A percentile compares a stretch with the other conserved stretches of the same genome.
These are phyloP conservation scores for Zoanthus solanderi DNA, from an alignment of 92 coral and sea anemone genomes.

Conservation along the genomic window DNA sequence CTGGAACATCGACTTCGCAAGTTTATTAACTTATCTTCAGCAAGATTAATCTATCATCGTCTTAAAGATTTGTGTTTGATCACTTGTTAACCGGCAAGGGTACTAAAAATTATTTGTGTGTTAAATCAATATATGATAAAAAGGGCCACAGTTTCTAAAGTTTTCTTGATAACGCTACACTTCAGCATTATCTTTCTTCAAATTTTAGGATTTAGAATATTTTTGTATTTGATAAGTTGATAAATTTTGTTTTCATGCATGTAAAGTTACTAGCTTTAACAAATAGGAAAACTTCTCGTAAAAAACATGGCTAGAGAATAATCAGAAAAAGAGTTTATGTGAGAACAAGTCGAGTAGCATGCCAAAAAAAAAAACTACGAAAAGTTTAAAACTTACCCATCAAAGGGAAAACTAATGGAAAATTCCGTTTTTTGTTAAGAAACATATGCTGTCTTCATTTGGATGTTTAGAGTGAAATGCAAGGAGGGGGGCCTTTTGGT, in stretches of 20 bases:
- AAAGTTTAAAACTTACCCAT: conserved; percentile 15
- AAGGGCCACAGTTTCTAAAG: background rate
- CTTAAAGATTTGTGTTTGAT: conserved; percentile 19
- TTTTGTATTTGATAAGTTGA: background rate
- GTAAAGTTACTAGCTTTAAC: background rate
- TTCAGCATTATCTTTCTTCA: background rate
- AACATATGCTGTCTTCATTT: conserved; percentile 14
- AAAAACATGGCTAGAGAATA: background rate
- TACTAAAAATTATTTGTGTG: background rate
- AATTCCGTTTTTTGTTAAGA: background rate
- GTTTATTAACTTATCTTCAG: conserved; percentile 6
- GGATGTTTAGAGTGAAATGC: conserved; percentile 2
- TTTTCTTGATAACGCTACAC: background rate
- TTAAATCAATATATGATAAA: background rate
- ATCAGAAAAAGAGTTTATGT: background rate
- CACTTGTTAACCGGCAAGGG: background rate
- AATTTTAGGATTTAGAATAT: background rate
- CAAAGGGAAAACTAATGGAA: background rate
- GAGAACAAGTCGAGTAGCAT: background rate
- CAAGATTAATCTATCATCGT: background rate
- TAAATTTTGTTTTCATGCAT: background rate
- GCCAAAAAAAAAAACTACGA: background rate
- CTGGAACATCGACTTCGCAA: background rate
- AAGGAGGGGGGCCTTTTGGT: conserved; percentile 34
- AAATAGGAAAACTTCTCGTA: background rate